phyloP scores from a whole-genome alignment of 2,113 vertebrate genomes.

The Chamaetylas fuelleborni region DNA sequence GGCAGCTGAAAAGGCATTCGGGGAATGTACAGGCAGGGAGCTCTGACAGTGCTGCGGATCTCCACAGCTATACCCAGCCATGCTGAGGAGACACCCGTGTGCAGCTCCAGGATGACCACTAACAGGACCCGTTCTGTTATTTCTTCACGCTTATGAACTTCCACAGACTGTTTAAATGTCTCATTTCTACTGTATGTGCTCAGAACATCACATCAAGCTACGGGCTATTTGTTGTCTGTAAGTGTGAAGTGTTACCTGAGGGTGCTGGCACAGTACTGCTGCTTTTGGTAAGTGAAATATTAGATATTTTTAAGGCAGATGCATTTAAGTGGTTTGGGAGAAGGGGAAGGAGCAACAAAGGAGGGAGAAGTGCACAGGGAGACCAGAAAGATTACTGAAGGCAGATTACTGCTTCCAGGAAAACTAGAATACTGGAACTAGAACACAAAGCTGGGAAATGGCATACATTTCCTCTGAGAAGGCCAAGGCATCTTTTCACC shows the following conservation, averaged over 20 bases:
- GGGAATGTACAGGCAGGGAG: background rate
- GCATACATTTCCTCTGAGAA: background rate
- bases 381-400: background rate
- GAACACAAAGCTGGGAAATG: background rate
- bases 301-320: background rate
- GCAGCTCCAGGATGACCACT: background rate
- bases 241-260: background rate
- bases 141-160: background rate
- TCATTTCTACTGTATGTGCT: background rate
- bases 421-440: background rate
- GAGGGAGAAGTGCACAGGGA: background rate
- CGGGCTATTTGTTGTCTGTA: background rate
- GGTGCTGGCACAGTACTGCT: background rate
- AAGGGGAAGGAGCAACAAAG: background rate
- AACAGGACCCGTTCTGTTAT: fast-evolving
- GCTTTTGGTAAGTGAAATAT: background rate
- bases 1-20: background rate
- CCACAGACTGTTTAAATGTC: background rate
- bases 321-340: background rate
- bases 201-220: background rate
- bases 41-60: background rate
- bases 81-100: background rate
- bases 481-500: background rate
- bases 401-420: background rate
- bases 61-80: too few species aligned